Evolutionary conservation across 2,113 vertebrate genomes (phyloP).

Genomic region (Poeciliopsis prolifica): DNA sequence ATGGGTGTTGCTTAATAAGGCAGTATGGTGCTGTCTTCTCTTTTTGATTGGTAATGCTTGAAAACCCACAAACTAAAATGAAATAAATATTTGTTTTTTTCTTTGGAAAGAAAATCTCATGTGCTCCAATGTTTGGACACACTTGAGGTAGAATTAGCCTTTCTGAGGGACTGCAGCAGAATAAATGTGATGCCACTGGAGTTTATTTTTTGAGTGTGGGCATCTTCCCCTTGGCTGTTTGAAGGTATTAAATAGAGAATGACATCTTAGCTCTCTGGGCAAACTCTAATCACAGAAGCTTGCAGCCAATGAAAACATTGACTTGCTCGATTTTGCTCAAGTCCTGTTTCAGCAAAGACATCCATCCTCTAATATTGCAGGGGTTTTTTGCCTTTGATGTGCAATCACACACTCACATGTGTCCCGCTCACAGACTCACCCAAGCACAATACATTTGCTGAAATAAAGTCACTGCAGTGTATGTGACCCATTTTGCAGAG

Average conservation of each 20-base stretch:
- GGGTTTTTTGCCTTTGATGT: conserved; percentile 67
- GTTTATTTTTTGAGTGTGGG: conserved; percentile 26
- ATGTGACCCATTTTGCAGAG: conserved; percentile 75
- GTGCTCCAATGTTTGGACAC: conserved; percentile 22
- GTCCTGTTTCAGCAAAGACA: conserved; percentile 52
- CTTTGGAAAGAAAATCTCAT: conserved; percentile 31
- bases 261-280: conserved; percentile 34
- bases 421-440: conserved; percentile 44
- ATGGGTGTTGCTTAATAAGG: conserved; percentile 69
- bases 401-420: conserved; percentile 64
- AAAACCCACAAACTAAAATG: conserved; percentile 55
- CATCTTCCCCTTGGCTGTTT: conserved; percentile 45
- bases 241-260: conserved; percentile 54
- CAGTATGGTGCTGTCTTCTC: conserved; percentile 61
- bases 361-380: conserved; percentile 45
- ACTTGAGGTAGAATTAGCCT: neutral
- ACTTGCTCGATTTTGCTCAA: conserved; percentile 36
- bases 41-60: conserved; percentile 70
- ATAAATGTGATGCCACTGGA: conserved; percentile 40
- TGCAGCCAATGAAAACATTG: conserved; percentile 30
- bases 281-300: conserved; percentile 35
- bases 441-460: conserved; percentile 69
- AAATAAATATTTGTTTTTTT: conserved; percentile 14
- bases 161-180: conserved; percentile 36
- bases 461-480: conserved; percentile 72